These are phyloP conservation scores for Nymphalis polychloros DNA, from an alignment of 2,888 invertebrate species.

Conservation along the genomic window DNA sequence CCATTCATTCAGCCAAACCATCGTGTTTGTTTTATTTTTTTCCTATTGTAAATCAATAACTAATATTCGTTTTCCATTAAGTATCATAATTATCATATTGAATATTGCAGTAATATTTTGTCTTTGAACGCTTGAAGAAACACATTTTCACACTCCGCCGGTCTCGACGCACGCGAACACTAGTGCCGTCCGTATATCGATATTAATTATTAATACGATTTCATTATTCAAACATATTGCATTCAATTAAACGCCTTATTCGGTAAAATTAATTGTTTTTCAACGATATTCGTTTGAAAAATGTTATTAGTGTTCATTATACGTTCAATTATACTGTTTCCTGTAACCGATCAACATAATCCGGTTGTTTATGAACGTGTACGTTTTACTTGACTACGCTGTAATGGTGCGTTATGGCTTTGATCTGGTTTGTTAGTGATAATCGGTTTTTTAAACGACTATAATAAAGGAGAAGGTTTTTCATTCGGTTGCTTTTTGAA, in stretches of 20 bases:
- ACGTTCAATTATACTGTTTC: neutral
- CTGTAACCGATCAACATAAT: conserved; percentile 1
- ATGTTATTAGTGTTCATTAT: neutral
- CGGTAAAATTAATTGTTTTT: neutral
- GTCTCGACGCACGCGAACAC: conserved; percentile 3
- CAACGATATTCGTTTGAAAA: no score
- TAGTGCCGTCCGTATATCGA: neutral
- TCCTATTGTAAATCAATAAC: no score
- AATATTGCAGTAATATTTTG: neutral
- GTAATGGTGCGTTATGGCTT: no score
- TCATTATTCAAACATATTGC: neutral
- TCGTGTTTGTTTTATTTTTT: no score
- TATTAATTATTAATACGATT: neutral
- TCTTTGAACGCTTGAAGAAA: conserved; percentile 28
- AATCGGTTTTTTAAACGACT: no score
- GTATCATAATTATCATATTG: neutral
- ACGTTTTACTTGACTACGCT: no score
- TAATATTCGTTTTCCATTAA: neutral
- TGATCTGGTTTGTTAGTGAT: no score
- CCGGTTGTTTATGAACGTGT: neutral
- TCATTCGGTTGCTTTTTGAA: no score
- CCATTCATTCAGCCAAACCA: no score
- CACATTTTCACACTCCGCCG: conserved; percentile 36
- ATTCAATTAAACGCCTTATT: neutral
- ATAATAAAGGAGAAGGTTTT: no score